Evolutionary conservation across 1,140 invertebrate genomes (phyloP).

Genomic region (Diachasma alloeum): DNA sequence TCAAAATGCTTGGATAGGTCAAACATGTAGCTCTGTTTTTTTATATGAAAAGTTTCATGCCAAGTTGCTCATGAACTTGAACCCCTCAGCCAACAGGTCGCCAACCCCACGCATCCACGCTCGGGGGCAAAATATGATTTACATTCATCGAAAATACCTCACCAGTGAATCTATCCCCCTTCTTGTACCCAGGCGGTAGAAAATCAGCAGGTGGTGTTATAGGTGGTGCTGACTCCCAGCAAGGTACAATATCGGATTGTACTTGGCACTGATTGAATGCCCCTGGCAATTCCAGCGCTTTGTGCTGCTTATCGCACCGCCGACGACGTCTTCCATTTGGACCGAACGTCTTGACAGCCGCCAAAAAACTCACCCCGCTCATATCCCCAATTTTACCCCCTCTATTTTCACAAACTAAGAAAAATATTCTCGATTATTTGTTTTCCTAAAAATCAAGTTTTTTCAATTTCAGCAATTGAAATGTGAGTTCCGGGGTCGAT

Average conservation of each 20-base stretch:
- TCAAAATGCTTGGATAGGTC: no score
- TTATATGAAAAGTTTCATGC: not conserved
- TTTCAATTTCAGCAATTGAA: no score
- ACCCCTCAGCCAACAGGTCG: no score
- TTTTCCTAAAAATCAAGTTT: no score
- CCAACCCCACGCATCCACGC: not conserved
- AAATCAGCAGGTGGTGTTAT: constrained; percentile 76
- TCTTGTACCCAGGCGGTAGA: constrained; percentile 69
- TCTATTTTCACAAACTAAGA: not conserved
- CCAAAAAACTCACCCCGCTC: constrained; percentile 71
- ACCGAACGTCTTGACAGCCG: constrained; percentile 72
- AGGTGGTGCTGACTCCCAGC: constrained; percentile 69
- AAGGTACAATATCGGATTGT: constrained; percentile 67
- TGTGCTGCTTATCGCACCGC: constrained; percentile 70
- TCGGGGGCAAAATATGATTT: not conserved
- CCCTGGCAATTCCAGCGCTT: constrained; percentile 66
- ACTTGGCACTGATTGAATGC: constrained; percentile 55
- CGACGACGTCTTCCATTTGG: constrained; percentile 69
- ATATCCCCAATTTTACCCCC: constrained; percentile 44
- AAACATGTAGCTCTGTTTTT: no score
- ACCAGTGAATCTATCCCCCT: constrained; percentile 57
- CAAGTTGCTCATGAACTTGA: not conserved
- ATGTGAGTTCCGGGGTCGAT: no score
- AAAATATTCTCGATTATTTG: no score
- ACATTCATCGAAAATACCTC: constrained; percentile 33